Percentiles rank a stretch among this genome's conserved stretches.
Conservation (phyloP, 2,888 invertebrate species). For the Sarcophaga caerulescens region DNA sequence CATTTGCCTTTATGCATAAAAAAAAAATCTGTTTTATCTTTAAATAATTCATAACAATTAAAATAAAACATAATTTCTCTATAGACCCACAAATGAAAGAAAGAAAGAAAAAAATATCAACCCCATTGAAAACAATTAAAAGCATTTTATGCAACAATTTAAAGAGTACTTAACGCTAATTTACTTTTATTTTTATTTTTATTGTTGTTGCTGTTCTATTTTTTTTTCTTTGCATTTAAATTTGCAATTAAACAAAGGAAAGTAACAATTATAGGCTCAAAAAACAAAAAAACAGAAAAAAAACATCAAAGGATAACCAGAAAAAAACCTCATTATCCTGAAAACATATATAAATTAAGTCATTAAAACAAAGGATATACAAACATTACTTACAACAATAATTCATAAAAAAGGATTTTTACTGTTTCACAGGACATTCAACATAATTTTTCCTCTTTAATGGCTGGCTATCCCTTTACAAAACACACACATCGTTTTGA, state of each 20-base stretch:
- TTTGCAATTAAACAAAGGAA: slow-evolving; percentile 35
- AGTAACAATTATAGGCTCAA: slow-evolving; percentile 63
- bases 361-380: slow-evolving; percentile 55
- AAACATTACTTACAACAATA: slow-evolving; percentile 36
- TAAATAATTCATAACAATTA: slow-evolving; percentile 55
- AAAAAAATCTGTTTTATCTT: slow-evolving; percentile 42
- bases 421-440: slow-evolving; percentile 16
- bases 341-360: slow-evolving; percentile 65
- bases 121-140: slow-evolving; percentile 64
- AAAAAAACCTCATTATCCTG: slow-evolving; percentile 64
- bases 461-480: slow-evolving; percentile 35
- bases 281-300: slow-evolving; percentile 37
- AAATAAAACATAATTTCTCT: slow-evolving; percentile 2
- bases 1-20: background rate
- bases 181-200: slow-evolving; percentile 52
- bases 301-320: slow-evolving; percentile 61
- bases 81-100: background rate
- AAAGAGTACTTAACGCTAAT: slow-evolving; percentile 66
- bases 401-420: background rate
- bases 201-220: slow-evolving; percentile 8
- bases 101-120: slow-evolving; percentile 19
- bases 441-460: slow-evolving; percentile 19
- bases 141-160: slow-evolving; percentile 60
- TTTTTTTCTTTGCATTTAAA: too few relatives aligned
- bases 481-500: slow-evolving; percentile 72